Evolutionary conservation across 2,888 invertebrate species (phyloP), one percentile per base, ranked within the genome.

Genomic region (Eupeodes latifasciatus): DNA sequence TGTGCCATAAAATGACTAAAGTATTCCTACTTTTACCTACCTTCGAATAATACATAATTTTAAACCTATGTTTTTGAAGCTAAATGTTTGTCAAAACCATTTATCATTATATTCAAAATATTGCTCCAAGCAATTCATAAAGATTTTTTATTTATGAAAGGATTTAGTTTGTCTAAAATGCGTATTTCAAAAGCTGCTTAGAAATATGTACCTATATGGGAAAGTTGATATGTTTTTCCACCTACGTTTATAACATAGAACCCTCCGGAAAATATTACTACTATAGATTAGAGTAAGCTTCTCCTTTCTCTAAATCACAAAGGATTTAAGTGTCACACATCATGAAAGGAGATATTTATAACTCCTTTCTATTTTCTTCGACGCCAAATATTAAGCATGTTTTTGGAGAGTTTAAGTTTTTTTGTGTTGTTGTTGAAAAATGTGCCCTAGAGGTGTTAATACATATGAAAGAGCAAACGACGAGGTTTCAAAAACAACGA

Each of bases 261-360:
- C 55, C 55, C 12, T n/a, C 14, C 5, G 57, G 57, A 0, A 55
- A 9, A 51, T 11, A 47, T 12, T 40, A 51, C n/a, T 59, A n/a
- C 14, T 59, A 14, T 34, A 36, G 55, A 2, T n/a, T 51, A 57
- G 34, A 34, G 14, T 36, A n/a, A 59, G n/a, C 34, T 14, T 4
- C 59, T n/a, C 14, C 9, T 14, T 14, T 4, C 59, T n/a, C 14
- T 9, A 36, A 59, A n/a, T 59, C n/a, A 34, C 59, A 59, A 59
- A n/a, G 57, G 59, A 59, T 59, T 14, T 59, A 14, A 34, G 59
- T 34, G 59, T 59, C 59, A 59, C 59, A 36, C 14, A 59, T 36
- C 34, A 34, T 34, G 14, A 59, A 59, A 59, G 59, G 34, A 14
- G 59, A 34, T 59, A 59, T 59, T 16, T 34, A 34, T 36, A 59